A percentile compares a stretch with the other conserved stretches of the same genome.
Evolutionary conservation across 2,888 invertebrate genomes (phyloP).

Genomic region (Synanthedon vespiformis): DNA sequence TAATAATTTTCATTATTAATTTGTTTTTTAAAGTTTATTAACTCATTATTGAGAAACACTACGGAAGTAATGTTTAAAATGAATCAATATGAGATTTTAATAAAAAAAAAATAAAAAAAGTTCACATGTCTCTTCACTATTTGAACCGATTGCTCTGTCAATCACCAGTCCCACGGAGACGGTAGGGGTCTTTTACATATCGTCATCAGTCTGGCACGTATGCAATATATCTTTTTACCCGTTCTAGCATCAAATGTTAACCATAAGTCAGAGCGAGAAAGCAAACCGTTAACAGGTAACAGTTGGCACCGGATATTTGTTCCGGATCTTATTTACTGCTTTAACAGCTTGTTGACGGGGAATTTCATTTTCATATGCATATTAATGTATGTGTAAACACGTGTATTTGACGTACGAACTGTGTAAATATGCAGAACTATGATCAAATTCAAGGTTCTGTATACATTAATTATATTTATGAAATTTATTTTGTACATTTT

Average conservation of each 20-base stretch:
- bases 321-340: conserved; percentile 57
- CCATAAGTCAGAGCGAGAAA: conserved; percentile 17
- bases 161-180: conserved; percentile 35
- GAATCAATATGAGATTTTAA: too few species aligned
- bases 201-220: conserved; percentile 22
- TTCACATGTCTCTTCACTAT: conserved; percentile 1
- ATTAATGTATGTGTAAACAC: conserved; percentile 32
- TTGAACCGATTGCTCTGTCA: conserved; percentile 46
- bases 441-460: neutral
- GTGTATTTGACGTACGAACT: conserved; percentile 21
- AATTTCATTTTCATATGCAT: conserved; percentile 51
- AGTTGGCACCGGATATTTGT: conserved; percentile 50
- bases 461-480: neutral
- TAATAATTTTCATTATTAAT: too few species aligned
- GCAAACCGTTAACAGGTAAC: conserved; percentile 18
- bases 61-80: too few species aligned
- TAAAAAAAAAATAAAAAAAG: too few species aligned
- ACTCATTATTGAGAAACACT: too few species aligned
- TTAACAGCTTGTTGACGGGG: conserved; percentile 37
- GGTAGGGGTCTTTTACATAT: conserved; percentile 32
- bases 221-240: conserved; percentile 14
- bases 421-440: neutral
- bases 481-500: too few species aligned
- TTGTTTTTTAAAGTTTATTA: too few species aligned
- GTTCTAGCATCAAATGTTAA: conserved; percentile 3